Evolutionary conservation across 2,797 vertebrate genomes (phyloP).

Genomic region (Sphenopsis melanotis): DNA sequence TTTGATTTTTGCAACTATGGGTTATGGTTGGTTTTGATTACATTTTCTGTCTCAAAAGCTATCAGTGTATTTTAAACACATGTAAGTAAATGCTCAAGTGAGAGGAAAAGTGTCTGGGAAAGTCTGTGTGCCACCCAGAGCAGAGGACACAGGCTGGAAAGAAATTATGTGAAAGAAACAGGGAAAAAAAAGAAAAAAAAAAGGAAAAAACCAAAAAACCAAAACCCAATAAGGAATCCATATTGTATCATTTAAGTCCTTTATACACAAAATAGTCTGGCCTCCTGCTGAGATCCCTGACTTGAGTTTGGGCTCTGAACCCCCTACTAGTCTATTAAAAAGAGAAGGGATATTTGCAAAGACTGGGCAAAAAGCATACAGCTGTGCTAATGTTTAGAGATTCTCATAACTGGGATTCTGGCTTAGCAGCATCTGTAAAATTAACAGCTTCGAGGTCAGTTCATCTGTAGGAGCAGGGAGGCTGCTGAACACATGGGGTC

Average conservation of each 20-base stretch:
- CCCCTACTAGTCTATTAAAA: background rate
- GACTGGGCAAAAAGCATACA: background rate
- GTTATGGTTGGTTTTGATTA: background rate
- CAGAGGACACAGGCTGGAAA: background rate
- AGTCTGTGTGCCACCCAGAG: background rate
- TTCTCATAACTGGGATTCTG: conserved; percentile 10
- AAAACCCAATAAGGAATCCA: background rate
- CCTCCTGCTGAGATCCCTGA: background rate
- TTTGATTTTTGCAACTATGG: background rate
- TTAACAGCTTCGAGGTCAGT: background rate
- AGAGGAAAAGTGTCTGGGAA: conserved; percentile 16
- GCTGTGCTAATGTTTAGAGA: background rate
- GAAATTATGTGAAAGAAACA: background rate
- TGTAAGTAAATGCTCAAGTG: background rate
- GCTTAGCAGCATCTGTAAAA: conserved; percentile 34
- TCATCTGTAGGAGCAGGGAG: background rate
- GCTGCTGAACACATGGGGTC: conserved; percentile 38
- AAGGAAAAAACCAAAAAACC: background rate
- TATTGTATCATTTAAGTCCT: conserved; percentile 6
- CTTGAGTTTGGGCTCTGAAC: background rate
- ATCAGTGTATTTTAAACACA: conserved; percentile 11
- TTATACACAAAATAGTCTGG: background rate
- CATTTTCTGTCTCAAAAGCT: conserved; percentile 19
- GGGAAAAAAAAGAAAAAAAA: too few relatives aligned
- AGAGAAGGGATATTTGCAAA: background rate